A percentile compares a stretch with the other conserved stretches of the same genome.
Conservation (phyloP, 2,113 vertebrate genomes). For the Euleptes europaea region DNA sequence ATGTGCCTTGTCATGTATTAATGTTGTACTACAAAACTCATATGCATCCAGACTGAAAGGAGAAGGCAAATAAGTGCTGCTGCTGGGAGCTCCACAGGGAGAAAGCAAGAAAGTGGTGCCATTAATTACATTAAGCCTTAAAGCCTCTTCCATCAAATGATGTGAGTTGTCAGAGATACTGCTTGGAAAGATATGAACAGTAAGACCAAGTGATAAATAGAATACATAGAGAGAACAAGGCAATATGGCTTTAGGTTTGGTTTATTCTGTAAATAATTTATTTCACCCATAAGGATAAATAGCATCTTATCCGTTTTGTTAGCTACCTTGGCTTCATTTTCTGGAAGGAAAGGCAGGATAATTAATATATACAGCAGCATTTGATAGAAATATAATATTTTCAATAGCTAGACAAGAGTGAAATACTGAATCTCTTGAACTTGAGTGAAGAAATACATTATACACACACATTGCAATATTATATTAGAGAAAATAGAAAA, state of each 20-base stretch:
- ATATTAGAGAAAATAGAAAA: background rate
- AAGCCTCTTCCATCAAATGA: slow-evolving; percentile 7
- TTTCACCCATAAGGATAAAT: background rate
- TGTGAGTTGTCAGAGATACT: background rate
- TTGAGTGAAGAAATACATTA: background rate
- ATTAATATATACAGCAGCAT: background rate
- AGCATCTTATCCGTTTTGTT: background rate
- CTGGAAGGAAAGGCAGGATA: background rate
- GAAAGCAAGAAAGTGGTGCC: slow-evolving; percentile 10
- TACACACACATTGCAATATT: background rate
- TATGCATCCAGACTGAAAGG: slow-evolving; percentile 13
- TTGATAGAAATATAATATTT: background rate
- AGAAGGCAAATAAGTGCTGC: background rate
- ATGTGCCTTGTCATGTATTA: background rate
- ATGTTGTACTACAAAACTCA: slow-evolving; percentile 14
- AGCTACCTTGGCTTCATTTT: background rate
- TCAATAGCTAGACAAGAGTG: background rate
- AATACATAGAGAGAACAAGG: background rate
- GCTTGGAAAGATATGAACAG: background rate
- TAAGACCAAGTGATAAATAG: background rate
- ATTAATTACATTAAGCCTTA: slow-evolving; percentile 12
- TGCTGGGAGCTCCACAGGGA: background rate
- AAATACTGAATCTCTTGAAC: too few relatives aligned
- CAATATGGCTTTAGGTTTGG: background rate
- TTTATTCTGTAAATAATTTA: background rate